phyloP scores from a whole-genome alignment of 1,140 invertebrate species.

The Macrosteles quadrilineatus region DNA sequence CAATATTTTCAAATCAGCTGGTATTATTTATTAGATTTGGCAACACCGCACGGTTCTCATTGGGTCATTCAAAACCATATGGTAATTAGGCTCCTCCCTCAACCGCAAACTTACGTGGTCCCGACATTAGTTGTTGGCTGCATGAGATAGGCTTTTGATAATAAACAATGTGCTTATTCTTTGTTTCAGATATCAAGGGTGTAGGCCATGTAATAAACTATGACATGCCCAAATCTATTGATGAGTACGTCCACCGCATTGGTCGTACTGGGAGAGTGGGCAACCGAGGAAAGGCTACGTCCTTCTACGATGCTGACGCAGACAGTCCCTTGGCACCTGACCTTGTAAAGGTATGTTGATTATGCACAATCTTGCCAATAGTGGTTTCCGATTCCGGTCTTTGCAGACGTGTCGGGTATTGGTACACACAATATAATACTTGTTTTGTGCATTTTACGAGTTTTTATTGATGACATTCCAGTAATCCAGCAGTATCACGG shows the following conservation, averaged over 20 bases:
- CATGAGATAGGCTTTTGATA: too few species aligned
- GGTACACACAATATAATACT: background rate
- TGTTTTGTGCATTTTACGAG: background rate
- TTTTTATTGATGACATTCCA: background rate
- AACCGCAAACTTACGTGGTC: too few species aligned
- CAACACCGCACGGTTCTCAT: too few species aligned
- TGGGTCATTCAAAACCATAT: too few species aligned
- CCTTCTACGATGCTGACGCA: constrained; percentile 73
- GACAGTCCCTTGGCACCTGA: constrained; percentile 64
- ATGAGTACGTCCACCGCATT: constrained; percentile 95
- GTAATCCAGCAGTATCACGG: too few species aligned
- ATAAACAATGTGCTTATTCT: constrained; percentile 35
- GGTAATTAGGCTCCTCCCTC: too few species aligned
- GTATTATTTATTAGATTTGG: too few species aligned
- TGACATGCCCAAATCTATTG: constrained; percentile 83
- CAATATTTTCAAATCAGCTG: too few species aligned
- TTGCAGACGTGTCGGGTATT: background rate
- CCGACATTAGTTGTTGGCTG: too few species aligned
- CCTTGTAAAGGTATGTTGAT: constrained; percentile 60
- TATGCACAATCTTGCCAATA: constrained; percentile 58
- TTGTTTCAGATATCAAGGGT: constrained; percentile 70
- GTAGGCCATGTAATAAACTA: constrained; percentile 90
- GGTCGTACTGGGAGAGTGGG: constrained; percentile 93
- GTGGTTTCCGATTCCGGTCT: background rate
- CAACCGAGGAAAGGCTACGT: constrained; percentile 85